Evolutionary conservation across 2,888 invertebrate genomes (phyloP).

Genomic region (Opisthograptis luteolata): DNA sequence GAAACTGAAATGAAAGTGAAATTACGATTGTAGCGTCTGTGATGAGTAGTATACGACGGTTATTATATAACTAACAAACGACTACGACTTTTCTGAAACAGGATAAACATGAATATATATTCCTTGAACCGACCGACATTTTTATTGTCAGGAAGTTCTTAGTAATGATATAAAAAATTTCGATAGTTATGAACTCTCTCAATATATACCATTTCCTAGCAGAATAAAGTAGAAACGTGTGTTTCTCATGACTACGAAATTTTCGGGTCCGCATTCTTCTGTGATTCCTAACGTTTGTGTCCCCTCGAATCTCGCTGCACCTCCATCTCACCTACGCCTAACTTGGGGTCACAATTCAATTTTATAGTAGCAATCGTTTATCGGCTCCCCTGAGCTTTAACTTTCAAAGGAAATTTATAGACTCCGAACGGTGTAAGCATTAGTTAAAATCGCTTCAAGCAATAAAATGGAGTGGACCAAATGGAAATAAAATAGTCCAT

Average conservation of each 20-base stretch:
- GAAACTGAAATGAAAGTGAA: too few species aligned
- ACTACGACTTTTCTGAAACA: too few species aligned
- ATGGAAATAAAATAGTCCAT: constrained; percentile 5
- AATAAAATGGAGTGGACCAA: constrained; percentile 3
- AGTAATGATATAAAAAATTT: too few species aligned
- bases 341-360: constrained; percentile 58
- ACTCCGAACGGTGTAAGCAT: constrained; percentile 26
- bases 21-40: too few species aligned
- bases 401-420: constrained; percentile 45
- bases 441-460: constrained; percentile 12
- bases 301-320: constrained; percentile 45
- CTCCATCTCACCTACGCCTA: constrained; percentile 53
- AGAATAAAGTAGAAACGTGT: background rate
- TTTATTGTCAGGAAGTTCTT: too few species aligned
- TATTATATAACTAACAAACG: too few species aligned
- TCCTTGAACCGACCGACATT: too few species aligned
- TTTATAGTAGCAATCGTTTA: constrained; percentile 63
- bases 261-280: constrained; percentile 23
- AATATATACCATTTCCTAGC: too few species aligned
- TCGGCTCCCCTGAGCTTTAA: constrained; percentile 44
- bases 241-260: constrained; percentile 20
- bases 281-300: constrained; percentile 27
- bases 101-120: too few species aligned
- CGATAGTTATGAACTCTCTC: too few species aligned
- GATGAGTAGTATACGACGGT: too few species aligned